A percentile compares a stretch with the other conserved stretches of the same genome.
Evolutionary conservation across 2,797 vertebrate genomes (phyloP).

Genomic region (Euphonia xanthogaster): DNA sequence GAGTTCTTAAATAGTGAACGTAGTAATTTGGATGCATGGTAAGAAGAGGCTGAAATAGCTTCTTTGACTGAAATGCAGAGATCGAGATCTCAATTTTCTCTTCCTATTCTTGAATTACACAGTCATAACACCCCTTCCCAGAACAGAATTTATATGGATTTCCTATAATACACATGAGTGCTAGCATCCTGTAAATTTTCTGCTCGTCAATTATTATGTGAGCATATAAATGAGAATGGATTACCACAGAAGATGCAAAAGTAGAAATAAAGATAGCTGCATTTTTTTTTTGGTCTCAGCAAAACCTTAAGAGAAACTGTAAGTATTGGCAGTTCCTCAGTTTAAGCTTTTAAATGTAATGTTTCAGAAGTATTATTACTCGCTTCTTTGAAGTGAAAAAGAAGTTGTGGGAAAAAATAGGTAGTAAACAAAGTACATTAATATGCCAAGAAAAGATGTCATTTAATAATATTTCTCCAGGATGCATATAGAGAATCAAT

Average conservation of each 20-base stretch:
- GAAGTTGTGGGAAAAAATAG: neutral
- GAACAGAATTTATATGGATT: slow-evolving; percentile 9
- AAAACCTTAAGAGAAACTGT: neutral
- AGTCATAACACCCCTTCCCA: neutral
- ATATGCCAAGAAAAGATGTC: neutral
- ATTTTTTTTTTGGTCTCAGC: neutral
- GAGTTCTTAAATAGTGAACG: neutral
- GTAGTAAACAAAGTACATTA: neutral
- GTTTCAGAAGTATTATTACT: neutral
- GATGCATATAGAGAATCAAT: neutral
- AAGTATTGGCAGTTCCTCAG: neutral
- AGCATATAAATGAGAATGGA: neutral
- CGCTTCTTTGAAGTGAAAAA: neutral
- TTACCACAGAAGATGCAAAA: neutral
- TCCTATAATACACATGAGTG: neutral
- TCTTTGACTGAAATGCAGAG: neutral
- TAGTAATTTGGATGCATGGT: neutral
- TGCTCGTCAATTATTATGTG: slow-evolving; percentile 3
- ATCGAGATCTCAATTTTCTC: neutral
- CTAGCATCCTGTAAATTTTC: slow-evolving; percentile 7
- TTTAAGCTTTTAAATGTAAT: neutral
- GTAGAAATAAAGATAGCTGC: neutral
- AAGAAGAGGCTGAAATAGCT: neutral
- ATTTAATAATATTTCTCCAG: neutral
- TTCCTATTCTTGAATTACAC: neutral